Conservation (phyloP, 1,140 invertebrate species). For the Paralvinella palmiformis region DNA sequence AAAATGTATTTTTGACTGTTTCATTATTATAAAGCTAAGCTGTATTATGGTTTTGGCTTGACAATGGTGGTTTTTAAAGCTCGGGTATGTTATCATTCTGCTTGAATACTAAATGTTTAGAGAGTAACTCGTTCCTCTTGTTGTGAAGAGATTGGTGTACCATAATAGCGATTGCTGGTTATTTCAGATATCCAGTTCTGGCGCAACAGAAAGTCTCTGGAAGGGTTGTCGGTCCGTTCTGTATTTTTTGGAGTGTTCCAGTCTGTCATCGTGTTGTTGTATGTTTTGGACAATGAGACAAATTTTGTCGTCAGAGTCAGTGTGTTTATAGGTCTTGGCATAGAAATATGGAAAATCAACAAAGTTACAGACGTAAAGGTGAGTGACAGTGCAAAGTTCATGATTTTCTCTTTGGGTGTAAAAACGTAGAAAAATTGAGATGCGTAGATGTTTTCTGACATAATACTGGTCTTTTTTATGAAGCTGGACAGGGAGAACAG, state of each 20-base stretch:
- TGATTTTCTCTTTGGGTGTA: background rate
- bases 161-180: background rate
- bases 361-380: constrained; percentile 67
- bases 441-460: background rate
- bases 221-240: constrained; percentile 93
- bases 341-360: constrained; percentile 99
- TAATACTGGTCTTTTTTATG: constrained; percentile 61
- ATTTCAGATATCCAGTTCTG: constrained; percentile 95
- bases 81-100: too few species aligned
- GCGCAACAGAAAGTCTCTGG: constrained; percentile 93
- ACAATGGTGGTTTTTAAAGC: background rate
- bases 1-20: too few species aligned
- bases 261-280: constrained; percentile 87
- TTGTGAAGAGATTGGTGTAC: too few species aligned
- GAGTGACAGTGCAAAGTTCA: constrained; percentile 9
- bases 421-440: background rate
- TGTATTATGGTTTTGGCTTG: background rate
- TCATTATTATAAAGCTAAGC: background rate
- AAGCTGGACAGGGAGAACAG: constrained; percentile 70
- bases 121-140: too few species aligned
- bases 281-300: constrained; percentile 97
- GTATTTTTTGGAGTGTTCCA: constrained; percentile 99
- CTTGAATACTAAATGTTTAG: too few species aligned
- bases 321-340: constrained; percentile 76
- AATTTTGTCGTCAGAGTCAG: constrained; percentile 91